Percentiles rank a stretch among this genome's conserved stretches.
Evolutionary conservation across 2,113 vertebrate species (phyloP).

Genomic region (Galemys pyrenaicus): DNA sequence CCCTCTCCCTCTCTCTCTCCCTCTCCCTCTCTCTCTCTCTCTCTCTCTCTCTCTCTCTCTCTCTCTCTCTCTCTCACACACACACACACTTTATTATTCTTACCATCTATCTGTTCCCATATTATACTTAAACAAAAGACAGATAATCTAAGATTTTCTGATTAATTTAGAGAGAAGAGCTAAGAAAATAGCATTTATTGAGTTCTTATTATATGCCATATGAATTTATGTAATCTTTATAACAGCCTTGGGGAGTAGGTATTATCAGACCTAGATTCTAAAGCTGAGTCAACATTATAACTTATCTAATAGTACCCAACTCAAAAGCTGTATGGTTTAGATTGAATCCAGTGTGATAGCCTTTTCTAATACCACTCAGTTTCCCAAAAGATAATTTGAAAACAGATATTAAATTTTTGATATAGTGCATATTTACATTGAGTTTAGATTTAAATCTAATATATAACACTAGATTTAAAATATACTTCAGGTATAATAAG

Average conservation of each 20-base stretch:
- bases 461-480: not conserved
- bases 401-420: not conserved
- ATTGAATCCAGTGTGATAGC: not conserved
- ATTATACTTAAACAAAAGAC: not conserved
- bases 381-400: not conserved
- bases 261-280: slow-evolving; percentile 12
- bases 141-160: slow-evolving; percentile 6
- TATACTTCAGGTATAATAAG: not conserved
- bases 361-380: not conserved
- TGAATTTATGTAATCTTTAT: slow-evolving; percentile 30
- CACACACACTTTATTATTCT: not conserved
- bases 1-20: too few relatives aligned
- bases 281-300: not conserved
- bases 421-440: not conserved
- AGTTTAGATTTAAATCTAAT: slow-evolving; percentile 24
- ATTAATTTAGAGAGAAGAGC: slow-evolving; percentile 4
- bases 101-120: not conserved
- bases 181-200: not conserved
- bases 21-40: too few relatives aligned
- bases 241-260: not conserved
- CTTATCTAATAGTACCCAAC: not conserved
- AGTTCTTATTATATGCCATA: not conserved
- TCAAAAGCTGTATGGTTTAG: not conserved
- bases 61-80: too few relatives aligned
- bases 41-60: not conserved